Base-by-base conservation (phyloP, 1,140 invertebrate species). In the Drosophila kohkoa region DNA sequence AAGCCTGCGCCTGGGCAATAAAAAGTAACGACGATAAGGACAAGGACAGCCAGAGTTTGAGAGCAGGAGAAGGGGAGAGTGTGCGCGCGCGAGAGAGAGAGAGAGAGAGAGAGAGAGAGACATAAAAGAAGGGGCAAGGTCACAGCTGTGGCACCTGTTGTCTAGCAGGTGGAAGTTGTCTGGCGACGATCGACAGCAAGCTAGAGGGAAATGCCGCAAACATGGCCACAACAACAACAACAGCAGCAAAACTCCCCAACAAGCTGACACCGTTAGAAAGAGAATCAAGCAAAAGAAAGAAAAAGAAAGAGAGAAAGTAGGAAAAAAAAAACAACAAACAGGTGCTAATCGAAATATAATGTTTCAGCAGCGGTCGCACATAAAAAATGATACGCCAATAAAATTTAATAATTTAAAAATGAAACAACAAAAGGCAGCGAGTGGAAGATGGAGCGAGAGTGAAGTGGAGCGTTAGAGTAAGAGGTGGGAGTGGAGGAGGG, bases 381-480 rank as follows among this genome's bases (percentile, higher is more conserved):
- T 88, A 88, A 88, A 88, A 88, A 89, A 82, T 90, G 81, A 88
- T 88, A 85, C 75, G 86, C 75, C 86, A 88, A 88, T 88, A 88
- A 89, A 88, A 88, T 88, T 89, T 89, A 85, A 88, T 88, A 88
- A 88, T 88, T 88, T 89, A 88, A 89, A 89, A 85, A 85, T 78
- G 77, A 89, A 88, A 88, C 76, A 82, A 79, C 75, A 87, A 63
- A 51, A 64, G 54, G 20, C 64, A 69, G n/a, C n/a, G n/a, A n/a
- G n/a, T n/a, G n/a, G 4, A 11, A 30, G 51, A 52, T 5, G 32
- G 59, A 45, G 35, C 10, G 35, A 60, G 57, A 8, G 57, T 11
- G 49, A 25, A 25, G 13, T n/a, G 3, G 45, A 41, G 60, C 52
- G 64, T 52, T 48, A 70, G 58, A 59, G 20, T 25, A 25, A 25